Conservation (phyloP, 1,140 invertebrate genomes). For the Gonioctena quinquepunctata region DNA sequence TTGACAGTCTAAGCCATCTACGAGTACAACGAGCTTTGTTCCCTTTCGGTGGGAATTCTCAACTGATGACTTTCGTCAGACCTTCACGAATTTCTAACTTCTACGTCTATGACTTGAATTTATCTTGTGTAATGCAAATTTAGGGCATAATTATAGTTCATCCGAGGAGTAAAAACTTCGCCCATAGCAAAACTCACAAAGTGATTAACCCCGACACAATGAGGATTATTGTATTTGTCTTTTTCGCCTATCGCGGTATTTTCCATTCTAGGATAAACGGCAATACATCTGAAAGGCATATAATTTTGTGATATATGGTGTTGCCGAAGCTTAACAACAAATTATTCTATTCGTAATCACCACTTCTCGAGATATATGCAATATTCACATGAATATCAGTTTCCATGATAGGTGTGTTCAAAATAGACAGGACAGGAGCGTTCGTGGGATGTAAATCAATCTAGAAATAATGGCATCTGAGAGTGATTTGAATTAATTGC, state of each 20-base stretch:
- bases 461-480: neutral
- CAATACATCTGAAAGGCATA: conserved; percentile 3
- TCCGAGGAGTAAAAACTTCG: neutral
- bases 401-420: neutral
- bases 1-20: too few species aligned
- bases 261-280: conserved; percentile 1
- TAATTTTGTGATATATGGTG: conserved; percentile 17
- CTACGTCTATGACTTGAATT: neutral
- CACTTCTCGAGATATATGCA: neutral
- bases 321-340: neutral
- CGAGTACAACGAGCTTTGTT: too few species aligned
- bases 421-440: neutral
- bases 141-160: conserved; percentile 10
- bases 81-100: neutral
- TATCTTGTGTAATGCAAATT: neutral
- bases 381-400: neutral
- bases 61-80: neutral
- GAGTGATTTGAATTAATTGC: too few species aligned
- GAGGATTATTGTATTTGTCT: conserved; percentile 17
- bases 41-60: too few species aligned
- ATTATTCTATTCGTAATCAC: neutral
- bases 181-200: neutral
- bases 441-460: neutral
- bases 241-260: conserved; percentile 3
- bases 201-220: conserved; percentile 14